Percentiles rank a stretch among this genome's conserved stretches.
phyloP scores from a whole-genome alignment of 1,140 invertebrate genomes.

The Daktulosphaira vitifoliae region DNA sequence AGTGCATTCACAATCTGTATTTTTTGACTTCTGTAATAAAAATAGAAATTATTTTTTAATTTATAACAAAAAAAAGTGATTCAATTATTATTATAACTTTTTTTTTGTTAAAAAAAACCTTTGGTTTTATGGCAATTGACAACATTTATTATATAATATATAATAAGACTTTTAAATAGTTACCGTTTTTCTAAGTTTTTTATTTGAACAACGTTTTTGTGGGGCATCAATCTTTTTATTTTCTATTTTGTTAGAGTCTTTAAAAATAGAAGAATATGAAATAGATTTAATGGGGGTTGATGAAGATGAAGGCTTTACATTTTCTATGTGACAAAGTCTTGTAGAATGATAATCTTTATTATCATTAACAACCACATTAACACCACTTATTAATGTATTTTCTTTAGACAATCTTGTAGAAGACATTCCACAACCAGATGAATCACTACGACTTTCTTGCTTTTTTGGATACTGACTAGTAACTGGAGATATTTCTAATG shows the following conservation, averaged over 20 bases:
- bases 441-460: constrained; percentile 22
- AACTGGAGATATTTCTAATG: constrained; percentile 9
- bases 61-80: no score
- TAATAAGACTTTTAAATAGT: no score
- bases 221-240: background rate
- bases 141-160: no score
- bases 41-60: background rate
- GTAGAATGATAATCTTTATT: background rate
- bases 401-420: constrained; percentile 29
- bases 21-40: constrained; percentile 19
- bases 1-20: background rate
- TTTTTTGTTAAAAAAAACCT: no score
- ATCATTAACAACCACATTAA: constrained; percentile 3
- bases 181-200: constrained; percentile 16
- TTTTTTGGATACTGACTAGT: constrained; percentile 16
- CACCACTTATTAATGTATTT: constrained; percentile 24
- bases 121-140: no score
- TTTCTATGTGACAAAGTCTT: background rate
- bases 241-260: background rate
- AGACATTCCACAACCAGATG: constrained; percentile 28
- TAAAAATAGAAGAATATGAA: background rate
- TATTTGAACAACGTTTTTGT: background rate
- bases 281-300: background rate
- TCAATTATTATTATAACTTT: no score
- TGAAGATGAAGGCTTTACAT: background rate